Evolutionary conservation across 2,888 invertebrate species (phyloP).

Genomic region (Tiliacea aurago): DNA sequence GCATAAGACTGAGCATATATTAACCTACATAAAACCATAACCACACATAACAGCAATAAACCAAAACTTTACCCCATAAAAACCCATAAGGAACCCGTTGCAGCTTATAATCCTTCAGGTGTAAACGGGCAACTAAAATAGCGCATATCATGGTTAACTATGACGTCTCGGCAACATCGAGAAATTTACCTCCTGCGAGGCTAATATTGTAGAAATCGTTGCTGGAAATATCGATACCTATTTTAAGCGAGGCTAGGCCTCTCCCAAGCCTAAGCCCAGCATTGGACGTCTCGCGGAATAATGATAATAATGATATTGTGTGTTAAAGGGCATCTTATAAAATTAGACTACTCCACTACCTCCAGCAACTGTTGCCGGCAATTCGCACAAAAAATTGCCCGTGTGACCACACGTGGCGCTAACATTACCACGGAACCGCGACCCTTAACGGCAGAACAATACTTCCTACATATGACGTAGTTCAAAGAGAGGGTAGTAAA

Average conservation of each 20-base stretch:
- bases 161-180: neutral
- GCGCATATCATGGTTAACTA: neutral
- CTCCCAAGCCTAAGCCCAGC: neutral
- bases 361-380: slow-evolving; percentile 8
- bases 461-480: slow-evolving; percentile 25
- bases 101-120: neutral
- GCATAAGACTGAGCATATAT: neutral
- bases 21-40: neutral
- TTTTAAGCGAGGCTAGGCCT: no score
- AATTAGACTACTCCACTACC: neutral
- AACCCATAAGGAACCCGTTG: slow-evolving; percentile 15
- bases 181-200: neutral
- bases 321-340: neutral
- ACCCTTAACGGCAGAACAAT: slow-evolving; percentile 50
- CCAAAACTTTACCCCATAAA: slow-evolving; percentile 32
- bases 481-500: slow-evolving; percentile 46
- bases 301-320: no score
- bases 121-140: slow-evolving; percentile 14
- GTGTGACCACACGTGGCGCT: slow-evolving; percentile 6
- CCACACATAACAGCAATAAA: slow-evolving; percentile 19
- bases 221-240: neutral
- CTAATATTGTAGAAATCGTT: neutral
- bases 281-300: neutral
- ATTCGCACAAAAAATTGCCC: neutral
- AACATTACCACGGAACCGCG: slow-evolving; percentile 26